Conservation (phyloP, 2,113 vertebrate genomes). For the Polypterus senegalus region DNA sequence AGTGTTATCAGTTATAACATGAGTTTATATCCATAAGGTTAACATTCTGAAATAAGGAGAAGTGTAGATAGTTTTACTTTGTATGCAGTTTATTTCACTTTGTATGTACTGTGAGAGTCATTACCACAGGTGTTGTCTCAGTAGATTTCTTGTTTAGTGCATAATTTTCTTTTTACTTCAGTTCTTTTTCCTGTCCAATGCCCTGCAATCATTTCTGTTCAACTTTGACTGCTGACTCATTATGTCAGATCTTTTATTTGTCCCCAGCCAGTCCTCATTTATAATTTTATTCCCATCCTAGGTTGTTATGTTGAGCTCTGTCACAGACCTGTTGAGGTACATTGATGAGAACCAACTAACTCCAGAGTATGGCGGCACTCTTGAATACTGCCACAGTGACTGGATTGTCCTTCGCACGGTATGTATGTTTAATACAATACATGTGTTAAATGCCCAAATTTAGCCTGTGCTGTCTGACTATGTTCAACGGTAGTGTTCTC, state of each 20-base stretch:
- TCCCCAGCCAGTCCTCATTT: neutral
- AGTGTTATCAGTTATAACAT: too few relatives aligned
- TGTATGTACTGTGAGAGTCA: too few relatives aligned
- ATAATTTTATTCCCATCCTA: conserved; percentile 25
- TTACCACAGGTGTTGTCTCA: too few relatives aligned
- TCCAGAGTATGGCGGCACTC: conserved; percentile 85
- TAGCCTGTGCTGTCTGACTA: too few relatives aligned
- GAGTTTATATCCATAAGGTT: too few relatives aligned
- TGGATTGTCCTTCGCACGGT: conserved; percentile 93
- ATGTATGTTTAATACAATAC: conserved; percentile 16
- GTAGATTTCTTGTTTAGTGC: too few relatives aligned
- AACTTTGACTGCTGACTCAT: neutral
- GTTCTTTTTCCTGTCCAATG: conserved; percentile 6
- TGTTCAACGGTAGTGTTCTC: too few relatives aligned
- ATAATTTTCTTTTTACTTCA: neutral
- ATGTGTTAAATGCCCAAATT: too few relatives aligned
- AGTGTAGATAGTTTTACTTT: too few relatives aligned
- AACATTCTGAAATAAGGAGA: too few relatives aligned
- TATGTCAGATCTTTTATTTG: too few relatives aligned
- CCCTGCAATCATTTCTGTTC: neutral
- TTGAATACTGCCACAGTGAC: conserved; percentile 89
- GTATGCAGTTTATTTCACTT: too few relatives aligned
- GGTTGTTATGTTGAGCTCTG: conserved; percentile 97
- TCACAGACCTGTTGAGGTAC: conserved; percentile 82
- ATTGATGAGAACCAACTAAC: conserved; percentile 89